phyloP scores from a whole-genome alignment of 2,888 invertebrate genomes.

The Slavum lentiscoides region DNA sequence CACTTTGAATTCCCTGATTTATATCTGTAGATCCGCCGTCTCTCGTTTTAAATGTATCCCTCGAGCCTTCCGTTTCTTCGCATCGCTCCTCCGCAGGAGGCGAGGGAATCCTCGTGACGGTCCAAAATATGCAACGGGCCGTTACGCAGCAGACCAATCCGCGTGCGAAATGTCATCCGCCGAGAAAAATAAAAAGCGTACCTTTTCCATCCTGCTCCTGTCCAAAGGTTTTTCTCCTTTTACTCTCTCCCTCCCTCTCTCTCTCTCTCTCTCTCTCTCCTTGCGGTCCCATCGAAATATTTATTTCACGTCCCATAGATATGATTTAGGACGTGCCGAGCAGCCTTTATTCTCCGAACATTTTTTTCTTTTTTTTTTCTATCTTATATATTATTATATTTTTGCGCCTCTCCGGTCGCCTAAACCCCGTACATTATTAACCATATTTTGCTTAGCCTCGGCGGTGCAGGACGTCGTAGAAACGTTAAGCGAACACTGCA shows the following conservation, averaged over 20 bases:
- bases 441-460: background rate
- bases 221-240: background rate
- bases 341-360: background rate
- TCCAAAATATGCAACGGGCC: background rate
- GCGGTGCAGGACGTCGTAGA: background rate
- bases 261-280: no score
- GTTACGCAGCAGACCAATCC: background rate
- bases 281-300: slow-evolving; percentile 30
- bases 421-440: slow-evolving; percentile 18
- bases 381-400: background rate
- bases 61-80: background rate
- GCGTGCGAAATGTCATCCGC: slow-evolving; percentile 18
- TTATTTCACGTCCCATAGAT: slow-evolving; percentile 13
- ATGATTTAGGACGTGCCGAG: slow-evolving; percentile 33
- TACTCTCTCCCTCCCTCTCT: background rate
- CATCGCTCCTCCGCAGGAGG: background rate
- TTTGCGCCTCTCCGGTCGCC: background rate
- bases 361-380: slow-evolving; percentile 27
- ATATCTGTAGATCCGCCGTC: slow-evolving; percentile 1
- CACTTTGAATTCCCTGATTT: background rate
- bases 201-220: background rate
- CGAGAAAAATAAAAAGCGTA: slow-evolving; percentile 25
- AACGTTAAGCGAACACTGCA: slow-evolving; percentile 5
- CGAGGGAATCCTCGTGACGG: slow-evolving; percentile 7
- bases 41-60: slow-evolving; percentile 29